Percentiles rank a stretch among this genome's conserved stretches.
These are phyloP conservation scores for Myripristis murdjan DNA, from an alignment of 2,797 vertebrate species.

Conservation along the genomic window DNA sequence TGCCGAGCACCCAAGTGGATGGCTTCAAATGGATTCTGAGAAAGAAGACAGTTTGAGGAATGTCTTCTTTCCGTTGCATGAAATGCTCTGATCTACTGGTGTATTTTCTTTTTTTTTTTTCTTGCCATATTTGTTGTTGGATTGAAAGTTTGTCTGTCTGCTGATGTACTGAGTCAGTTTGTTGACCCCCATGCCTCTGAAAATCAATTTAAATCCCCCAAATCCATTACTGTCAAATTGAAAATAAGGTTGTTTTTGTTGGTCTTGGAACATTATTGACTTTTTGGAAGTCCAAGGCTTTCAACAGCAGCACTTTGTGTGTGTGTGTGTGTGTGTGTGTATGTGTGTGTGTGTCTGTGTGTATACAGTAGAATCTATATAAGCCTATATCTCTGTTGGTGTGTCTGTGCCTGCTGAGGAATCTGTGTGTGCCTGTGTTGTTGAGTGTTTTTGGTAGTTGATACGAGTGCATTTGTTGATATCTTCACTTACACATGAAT, in stretches of 20 bases:
- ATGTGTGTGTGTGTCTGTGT: not conserved
- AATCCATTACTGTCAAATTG: not conserved
- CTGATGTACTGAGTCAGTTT: not conserved
- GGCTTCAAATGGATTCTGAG: conserved; percentile 5
- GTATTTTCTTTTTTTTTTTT: conserved; percentile 20
- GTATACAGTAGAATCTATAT: not conserved
- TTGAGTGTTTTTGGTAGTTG: not conserved
- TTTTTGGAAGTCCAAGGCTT: conserved; percentile 19
- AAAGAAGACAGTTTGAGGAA: conserved; percentile 3
- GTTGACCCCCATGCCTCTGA: conserved; percentile 5
- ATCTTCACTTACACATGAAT: conserved; percentile 29
- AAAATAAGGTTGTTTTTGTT: conserved; percentile 15
- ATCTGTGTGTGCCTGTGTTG: conserved; percentile 7
- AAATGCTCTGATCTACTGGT: not conserved
- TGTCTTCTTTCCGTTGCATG: conserved; percentile 3
- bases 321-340: not conserved
- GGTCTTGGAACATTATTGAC: conserved; percentile 6
- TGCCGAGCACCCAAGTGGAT: not conserved
- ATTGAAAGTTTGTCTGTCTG: conserved; percentile 20
- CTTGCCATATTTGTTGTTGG: conserved; percentile 28
- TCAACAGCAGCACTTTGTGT: not conserved
- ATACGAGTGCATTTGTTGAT: conserved; percentile 5
- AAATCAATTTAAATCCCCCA: conserved; percentile 8
- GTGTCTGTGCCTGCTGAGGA: not conserved
- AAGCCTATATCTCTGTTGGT: not conserved